Evolutionary conservation across 2,113 vertebrate species (phyloP).

Genomic region (Setophaga kirtlandii): DNA sequence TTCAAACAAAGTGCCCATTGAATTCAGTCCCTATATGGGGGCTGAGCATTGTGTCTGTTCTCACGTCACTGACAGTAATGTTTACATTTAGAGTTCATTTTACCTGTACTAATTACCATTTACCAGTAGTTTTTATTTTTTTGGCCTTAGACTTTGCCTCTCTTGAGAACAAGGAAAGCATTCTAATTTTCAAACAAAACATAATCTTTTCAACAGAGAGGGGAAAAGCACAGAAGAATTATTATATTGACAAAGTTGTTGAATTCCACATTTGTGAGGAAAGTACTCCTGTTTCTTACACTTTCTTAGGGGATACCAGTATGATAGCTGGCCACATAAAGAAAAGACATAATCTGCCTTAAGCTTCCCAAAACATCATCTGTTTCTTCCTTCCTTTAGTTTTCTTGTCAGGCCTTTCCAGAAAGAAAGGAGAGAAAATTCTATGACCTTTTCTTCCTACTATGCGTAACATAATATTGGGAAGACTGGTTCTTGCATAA

Average conservation of each 20-base stretch:
- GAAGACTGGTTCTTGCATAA: not conserved
- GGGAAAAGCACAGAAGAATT: not conserved
- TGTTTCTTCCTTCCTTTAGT: not conserved
- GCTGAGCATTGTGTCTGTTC: not conserved
- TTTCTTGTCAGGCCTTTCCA: not conserved
- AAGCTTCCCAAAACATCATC: not conserved
- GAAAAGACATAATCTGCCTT: not conserved
- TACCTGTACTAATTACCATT: not conserved
- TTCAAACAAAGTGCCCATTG: not conserved
- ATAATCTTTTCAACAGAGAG: not conserved
- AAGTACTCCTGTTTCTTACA: not conserved
- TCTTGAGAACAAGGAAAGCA: not conserved
- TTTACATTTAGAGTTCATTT: conserved; percentile 24
- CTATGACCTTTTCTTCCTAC: not conserved
- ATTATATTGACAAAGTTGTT: not conserved
- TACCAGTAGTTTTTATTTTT: conserved; percentile 3
- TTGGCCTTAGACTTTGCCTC: conserved; percentile 15
- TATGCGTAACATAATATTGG: not conserved
- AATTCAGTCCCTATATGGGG: not conserved
- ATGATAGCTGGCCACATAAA: not conserved
- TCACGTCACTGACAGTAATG: not conserved
- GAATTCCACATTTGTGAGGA: not conserved
- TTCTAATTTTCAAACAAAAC: not conserved
- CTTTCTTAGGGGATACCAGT: not conserved
- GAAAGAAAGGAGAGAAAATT: not conserved